Percentiles rank a stretch among this genome's conserved stretches.
Conservation (phyloP, 2,797 vertebrate species). For the Apogon talboti region DNA sequence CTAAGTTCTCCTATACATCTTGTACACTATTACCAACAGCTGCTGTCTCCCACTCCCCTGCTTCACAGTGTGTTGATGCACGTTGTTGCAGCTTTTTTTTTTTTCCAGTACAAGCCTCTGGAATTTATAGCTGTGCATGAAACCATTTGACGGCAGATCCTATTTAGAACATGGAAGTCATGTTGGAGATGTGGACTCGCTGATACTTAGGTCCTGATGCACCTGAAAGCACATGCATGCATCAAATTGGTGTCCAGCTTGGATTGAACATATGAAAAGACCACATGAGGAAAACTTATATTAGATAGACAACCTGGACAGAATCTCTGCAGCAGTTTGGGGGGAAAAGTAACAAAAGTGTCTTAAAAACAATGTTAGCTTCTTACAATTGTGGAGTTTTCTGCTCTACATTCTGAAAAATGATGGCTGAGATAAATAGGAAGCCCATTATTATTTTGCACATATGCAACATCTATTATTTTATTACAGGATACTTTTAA, state of each 20-base stretch:
- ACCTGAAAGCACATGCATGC: background rate
- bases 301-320: conserved; percentile 2
- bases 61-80: conserved; percentile 21
- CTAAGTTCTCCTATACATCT: conserved; percentile 47
- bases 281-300: conserved; percentile 2
- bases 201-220: too few relatives aligned
- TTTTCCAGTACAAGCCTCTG: too few relatives aligned
- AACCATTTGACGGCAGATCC: conserved; percentile 3
- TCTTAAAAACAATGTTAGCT: background rate
- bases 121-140: conserved; percentile 24
- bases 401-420: background rate
- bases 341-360: background rate
- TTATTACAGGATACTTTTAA: background rate
- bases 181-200: too few relatives aligned
- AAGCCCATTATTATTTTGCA: background rate
- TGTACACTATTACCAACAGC: conserved; percentile 38
- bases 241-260: background rate
- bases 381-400: conserved; percentile 10
- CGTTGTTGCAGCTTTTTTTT: conserved; percentile 9
- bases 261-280: conserved; percentile 2
- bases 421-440: background rate
- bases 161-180: conserved; percentile 3
- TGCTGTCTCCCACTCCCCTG: conserved; percentile 31
- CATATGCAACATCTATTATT: background rate
- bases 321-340: conserved; percentile 17